Percentiles rank a stretch among this genome's conserved stretches.
These are phyloP conservation scores for Chaetodon auriga DNA, from an alignment of 2,113 vertebrate genomes.

Conservation along the genomic window DNA sequence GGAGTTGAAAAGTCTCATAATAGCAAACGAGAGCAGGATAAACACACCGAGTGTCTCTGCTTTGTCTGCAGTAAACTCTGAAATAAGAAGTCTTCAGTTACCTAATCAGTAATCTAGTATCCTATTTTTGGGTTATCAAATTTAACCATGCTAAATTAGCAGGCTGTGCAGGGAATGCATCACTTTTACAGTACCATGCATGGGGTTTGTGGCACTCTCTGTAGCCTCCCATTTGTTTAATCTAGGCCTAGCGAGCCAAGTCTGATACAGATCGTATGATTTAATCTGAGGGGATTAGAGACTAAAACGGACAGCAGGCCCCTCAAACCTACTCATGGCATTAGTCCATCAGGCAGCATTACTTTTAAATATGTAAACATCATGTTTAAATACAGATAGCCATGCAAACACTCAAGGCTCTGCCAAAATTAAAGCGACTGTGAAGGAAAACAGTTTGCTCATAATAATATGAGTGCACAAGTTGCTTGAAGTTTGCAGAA, in stretches of 20 bases:
- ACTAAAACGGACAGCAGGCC: slow-evolving; percentile 67
- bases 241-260: slow-evolving; percentile 64
- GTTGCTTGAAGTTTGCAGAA: neutral
- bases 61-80: slow-evolving; percentile 2
- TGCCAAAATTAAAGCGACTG: slow-evolving; percentile 43
- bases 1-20: neutral
- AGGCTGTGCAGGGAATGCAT: slow-evolving; percentile 12
- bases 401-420: slow-evolving; percentile 16
- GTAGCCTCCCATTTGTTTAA: slow-evolving; percentile 65
- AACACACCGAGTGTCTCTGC: neutral
- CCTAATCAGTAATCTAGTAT: neutral
- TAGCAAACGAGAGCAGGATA: neutral
- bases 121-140: slow-evolving; percentile 1
- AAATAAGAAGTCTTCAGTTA: neutral
- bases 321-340: slow-evolving; percentile 71
- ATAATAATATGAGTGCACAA: neutral
- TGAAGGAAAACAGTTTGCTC: slow-evolving; percentile 13
- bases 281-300: slow-evolving; percentile 82
- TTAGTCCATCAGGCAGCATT: slow-evolving; percentile 72
- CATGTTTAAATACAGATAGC: slow-evolving; percentile 75
- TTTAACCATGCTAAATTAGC: slow-evolving; percentile 31
- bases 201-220: slow-evolving; percentile 25
- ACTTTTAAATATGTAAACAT: slow-evolving; percentile 80
- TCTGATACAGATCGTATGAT: slow-evolving; percentile 78
- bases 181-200: slow-evolving; percentile 18